Evolutionary conservation across 2,888 invertebrate genomes (phyloP).

Genomic region (Tyria jacobaeae): DNA sequence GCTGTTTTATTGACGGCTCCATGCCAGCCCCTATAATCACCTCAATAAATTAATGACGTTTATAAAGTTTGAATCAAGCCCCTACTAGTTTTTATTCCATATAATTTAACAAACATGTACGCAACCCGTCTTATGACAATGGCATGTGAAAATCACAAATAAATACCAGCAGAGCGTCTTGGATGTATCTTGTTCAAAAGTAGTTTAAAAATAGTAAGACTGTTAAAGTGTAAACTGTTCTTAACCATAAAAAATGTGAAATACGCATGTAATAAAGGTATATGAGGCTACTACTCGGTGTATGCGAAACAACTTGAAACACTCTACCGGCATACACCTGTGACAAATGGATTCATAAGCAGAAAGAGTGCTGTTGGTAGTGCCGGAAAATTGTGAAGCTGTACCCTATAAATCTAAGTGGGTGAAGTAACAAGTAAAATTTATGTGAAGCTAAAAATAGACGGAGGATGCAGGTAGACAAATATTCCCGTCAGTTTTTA

Average conservation of each 20-base stretch:
- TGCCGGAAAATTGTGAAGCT: constrained; percentile 48
- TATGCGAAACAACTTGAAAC: constrained; percentile 46
- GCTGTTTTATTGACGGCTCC: constrained; percentile 12
- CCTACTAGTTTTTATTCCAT: background rate
- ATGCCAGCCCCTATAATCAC: constrained; percentile 18
- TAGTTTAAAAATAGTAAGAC: too few species aligned
- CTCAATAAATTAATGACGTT: constrained; percentile 8
- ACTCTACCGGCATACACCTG: constrained; percentile 43
- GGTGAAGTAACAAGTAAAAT: constrained; percentile 34
- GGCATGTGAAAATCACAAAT: too few species aligned
- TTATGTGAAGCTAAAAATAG: constrained; percentile 45
- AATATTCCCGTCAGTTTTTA: constrained; percentile 21
- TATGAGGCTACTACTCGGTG: constrained; percentile 30
- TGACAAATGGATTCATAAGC: constrained; percentile 58
- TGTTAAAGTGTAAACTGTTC: too few species aligned
- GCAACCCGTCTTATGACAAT: too few species aligned
- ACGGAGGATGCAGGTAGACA: constrained; percentile 32
- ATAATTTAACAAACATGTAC: constrained; percentile 3
- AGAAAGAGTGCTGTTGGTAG: constrained; percentile 41
- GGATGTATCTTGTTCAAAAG: too few species aligned
- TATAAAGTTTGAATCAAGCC: background rate
- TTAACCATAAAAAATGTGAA: too few species aligned
- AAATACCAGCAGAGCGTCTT: too few species aligned
- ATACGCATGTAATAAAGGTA: background rate
- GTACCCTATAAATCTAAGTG: constrained; percentile 43